Conservation (phyloP, 2,888 invertebrate species). For the Cantharis flavilabris region DNA sequence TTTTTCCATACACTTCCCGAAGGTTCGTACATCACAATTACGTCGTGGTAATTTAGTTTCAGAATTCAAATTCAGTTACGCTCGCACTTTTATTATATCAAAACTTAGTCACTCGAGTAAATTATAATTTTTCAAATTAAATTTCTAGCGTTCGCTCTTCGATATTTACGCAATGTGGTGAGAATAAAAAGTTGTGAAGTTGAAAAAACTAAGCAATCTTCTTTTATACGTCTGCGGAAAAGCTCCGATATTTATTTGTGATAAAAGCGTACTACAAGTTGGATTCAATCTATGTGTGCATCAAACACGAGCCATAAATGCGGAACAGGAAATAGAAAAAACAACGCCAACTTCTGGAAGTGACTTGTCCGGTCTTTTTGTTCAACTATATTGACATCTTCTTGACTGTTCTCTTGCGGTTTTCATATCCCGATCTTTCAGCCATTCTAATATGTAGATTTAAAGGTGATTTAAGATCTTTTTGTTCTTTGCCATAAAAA, state of each 20-base stretch:
- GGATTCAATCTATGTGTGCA: constrained; percentile 42
- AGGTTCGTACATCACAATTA: not conserved
- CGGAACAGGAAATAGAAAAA: constrained; percentile 43
- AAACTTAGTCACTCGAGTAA: not conserved
- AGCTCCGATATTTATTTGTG: constrained; percentile 38
- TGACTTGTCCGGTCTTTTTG: constrained; percentile 38
- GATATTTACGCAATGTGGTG: not conserved
- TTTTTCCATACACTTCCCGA: not conserved
- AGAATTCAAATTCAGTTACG: not conserved
- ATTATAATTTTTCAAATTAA: not conserved
- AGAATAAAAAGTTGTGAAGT: not conserved
- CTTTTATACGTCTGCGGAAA: constrained; percentile 20
- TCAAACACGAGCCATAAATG: constrained; percentile 42
- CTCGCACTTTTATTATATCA: not conserved
- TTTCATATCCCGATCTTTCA: constrained; percentile 24
- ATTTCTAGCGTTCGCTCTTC: not conserved
- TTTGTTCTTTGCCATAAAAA: constrained; percentile 34
- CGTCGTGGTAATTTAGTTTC: too few species aligned
- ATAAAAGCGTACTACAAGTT: constrained; percentile 38
- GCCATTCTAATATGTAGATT: constrained; percentile 4
- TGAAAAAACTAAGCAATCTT: constrained; percentile 19
- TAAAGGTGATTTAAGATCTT: not conserved
- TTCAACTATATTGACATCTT: constrained; percentile 30
- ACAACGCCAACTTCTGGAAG: constrained; percentile 37
- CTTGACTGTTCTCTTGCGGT: constrained; percentile 30